A percentile compares a stretch with the other conserved stretches of the same genome.
phyloP scores from a whole-genome alignment of 2,113 vertebrate genomes.

The Callionymus lyra region DNA sequence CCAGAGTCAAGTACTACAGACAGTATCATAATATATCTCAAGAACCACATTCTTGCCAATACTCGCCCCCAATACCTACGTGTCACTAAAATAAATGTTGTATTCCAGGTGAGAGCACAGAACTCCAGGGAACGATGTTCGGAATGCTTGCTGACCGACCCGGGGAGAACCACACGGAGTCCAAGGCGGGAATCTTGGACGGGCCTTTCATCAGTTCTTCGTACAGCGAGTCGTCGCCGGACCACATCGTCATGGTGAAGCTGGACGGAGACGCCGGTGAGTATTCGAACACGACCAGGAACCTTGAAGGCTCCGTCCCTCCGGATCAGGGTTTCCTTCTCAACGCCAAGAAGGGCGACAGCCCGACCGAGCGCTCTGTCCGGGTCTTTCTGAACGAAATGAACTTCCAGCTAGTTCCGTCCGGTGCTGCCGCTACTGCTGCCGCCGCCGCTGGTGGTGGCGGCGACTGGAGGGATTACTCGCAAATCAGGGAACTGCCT shows the following conservation, averaged over 20 bases:
- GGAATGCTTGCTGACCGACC: conserved; percentile 7
- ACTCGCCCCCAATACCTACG: too few species aligned
- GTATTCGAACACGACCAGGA: too few species aligned
- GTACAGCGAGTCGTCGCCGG: neutral
- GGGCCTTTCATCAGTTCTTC: conserved; percentile 4
- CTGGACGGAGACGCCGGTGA: conserved; percentile 13
- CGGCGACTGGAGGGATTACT: neutral
- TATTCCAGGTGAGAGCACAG: conserved; percentile 28
- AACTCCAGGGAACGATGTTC: conserved; percentile 29
- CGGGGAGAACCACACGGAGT: conserved; percentile 11
- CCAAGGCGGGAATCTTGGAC: conserved; percentile 1
- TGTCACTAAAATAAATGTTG: too few species aligned
- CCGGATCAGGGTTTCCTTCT: too few species aligned
- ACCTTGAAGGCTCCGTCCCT: too few species aligned
- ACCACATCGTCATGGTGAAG: conserved; percentile 22
- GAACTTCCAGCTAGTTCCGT: neutral
- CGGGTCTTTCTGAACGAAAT: neutral
- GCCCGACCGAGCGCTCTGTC: too few species aligned
- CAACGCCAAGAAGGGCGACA: too few species aligned
- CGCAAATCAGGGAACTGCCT: neutral
- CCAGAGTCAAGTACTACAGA: too few species aligned
- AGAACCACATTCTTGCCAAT: too few species aligned
- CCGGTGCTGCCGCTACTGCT: too few species aligned
- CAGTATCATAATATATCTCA: too few species aligned
- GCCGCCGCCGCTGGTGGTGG: neutral